These are phyloP conservation scores for Tetheella fluctuosa DNA, from an alignment of 2,888 invertebrate species.

Conservation along the genomic window DNA sequence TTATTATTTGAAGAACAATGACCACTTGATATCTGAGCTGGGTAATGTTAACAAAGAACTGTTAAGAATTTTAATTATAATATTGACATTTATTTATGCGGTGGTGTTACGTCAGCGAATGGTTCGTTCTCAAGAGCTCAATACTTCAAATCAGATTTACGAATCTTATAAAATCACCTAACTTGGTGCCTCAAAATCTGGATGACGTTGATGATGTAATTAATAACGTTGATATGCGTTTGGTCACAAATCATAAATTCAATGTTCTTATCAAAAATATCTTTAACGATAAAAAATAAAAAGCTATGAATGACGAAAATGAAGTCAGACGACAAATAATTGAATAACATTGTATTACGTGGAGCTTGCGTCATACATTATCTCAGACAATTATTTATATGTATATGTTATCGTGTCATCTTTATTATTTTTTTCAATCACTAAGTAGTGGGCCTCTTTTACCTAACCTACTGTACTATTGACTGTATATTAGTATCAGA, in stretches of 20 bases:
- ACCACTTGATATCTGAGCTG: neutral
- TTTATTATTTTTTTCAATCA: neutral
- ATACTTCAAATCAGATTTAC: neutral
- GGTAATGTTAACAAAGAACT: neutral
- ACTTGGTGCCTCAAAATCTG: neutral
- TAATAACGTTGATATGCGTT: neutral
- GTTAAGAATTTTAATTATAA: neutral
- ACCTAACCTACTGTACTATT: neutral
- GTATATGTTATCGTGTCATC: neutral
- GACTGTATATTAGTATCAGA: neutral
- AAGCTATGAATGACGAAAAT: neutral
- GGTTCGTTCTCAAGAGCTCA: too few relatives aligned
- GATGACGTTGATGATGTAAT: neutral
- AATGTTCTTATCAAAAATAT: neutral
- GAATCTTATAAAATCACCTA: neutral
- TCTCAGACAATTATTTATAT: neutral
- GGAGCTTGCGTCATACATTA: neutral
- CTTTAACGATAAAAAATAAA: neutral
- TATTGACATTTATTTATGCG: neutral
- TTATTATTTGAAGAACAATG: neutral
- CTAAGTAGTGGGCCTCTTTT: neutral
- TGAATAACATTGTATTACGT: neutral
- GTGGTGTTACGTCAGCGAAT: too few relatives aligned
- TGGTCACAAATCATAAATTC: neutral
- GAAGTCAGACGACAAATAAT: constrained; percentile 10